phyloP scores from a whole-genome alignment of 2,888 invertebrate species.

The Aethes cnicana region DNA sequence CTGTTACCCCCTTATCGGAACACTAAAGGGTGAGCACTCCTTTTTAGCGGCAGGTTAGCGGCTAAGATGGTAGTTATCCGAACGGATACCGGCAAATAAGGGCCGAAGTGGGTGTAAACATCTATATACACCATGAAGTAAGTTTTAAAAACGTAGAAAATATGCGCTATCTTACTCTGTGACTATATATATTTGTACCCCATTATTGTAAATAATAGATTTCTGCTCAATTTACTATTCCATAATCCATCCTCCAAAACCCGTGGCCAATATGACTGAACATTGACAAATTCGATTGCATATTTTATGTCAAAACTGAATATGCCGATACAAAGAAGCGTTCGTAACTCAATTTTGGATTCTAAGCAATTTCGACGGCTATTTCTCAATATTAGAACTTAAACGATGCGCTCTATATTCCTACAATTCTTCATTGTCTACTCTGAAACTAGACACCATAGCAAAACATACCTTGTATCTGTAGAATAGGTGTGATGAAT shows the following conservation, averaged over 20 bases:
- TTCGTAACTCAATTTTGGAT: conserved; percentile 48
- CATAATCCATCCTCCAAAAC: not conserved
- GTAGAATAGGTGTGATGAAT: not conserved
- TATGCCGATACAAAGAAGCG: conserved; percentile 45
- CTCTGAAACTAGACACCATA: not conserved
- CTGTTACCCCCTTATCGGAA: no score
- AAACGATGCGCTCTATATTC: conserved; percentile 21
- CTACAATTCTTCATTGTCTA: not conserved
- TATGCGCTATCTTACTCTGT: no score
- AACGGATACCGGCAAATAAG: no score
- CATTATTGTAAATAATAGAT: not conserved
- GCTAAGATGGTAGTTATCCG: no score
- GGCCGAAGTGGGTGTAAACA: no score
- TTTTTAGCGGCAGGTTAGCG: no score
- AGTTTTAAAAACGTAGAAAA: no score
- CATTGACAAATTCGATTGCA: conserved; percentile 43
- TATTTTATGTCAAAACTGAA: conserved; percentile 51
- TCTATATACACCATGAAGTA: no score
- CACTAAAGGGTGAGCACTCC: no score
- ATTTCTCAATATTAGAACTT: conserved; percentile 42
- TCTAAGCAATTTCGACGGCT: conserved; percentile 66
- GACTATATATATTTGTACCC: not conserved
- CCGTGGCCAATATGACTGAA: conserved; percentile 22
- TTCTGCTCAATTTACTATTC: conserved; percentile 17
- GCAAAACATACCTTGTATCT: not conserved